These are phyloP conservation scores for Eumacrocentrus americanus DNA, from an alignment of 2,888 invertebrate species.

Conservation along the genomic window DNA sequence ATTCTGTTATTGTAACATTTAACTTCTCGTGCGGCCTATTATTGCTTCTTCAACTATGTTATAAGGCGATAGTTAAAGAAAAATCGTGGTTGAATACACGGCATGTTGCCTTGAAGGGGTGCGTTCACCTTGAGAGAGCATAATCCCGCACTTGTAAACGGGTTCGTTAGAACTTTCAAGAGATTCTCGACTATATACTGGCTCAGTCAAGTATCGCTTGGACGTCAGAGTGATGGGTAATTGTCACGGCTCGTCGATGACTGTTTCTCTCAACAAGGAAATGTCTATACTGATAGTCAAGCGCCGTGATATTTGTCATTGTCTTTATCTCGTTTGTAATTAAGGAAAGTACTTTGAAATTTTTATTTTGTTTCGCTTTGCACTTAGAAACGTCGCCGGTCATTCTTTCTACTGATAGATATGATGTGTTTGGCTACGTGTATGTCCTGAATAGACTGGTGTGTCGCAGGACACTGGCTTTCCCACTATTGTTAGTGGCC, in stretches of 20 bases:
- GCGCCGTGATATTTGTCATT: neutral
- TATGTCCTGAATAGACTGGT: too few relatives aligned
- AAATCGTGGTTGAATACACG: conserved; percentile 1
- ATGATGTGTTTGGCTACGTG: too few relatives aligned
- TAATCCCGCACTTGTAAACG: conserved; percentile 24
- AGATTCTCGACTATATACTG: conserved; percentile 14
- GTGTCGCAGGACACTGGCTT: too few relatives aligned
- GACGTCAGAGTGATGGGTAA: neutral
- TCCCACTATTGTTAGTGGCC: too few relatives aligned
- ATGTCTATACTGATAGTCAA: neutral
- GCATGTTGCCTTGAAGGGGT: conserved; percentile 23
- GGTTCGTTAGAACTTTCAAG: conserved; percentile 23
- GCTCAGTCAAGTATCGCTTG: conserved; percentile 1
- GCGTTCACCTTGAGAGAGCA: conserved; percentile 20
- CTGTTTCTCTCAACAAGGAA: neutral
- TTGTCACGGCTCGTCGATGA: neutral
- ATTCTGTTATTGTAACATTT: neutral
- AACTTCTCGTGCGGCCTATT: neutral
- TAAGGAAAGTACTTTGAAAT: neutral
- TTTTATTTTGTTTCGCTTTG: too few relatives aligned
- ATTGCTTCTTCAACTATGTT: neutral
- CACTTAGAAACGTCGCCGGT: too few relatives aligned
- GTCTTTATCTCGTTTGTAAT: neutral
- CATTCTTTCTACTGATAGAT: too few relatives aligned
- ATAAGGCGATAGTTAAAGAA: conserved; percentile 1